Conservation (phyloP, 2,888 invertebrate species). For the Arctia plantaginis region DNA sequence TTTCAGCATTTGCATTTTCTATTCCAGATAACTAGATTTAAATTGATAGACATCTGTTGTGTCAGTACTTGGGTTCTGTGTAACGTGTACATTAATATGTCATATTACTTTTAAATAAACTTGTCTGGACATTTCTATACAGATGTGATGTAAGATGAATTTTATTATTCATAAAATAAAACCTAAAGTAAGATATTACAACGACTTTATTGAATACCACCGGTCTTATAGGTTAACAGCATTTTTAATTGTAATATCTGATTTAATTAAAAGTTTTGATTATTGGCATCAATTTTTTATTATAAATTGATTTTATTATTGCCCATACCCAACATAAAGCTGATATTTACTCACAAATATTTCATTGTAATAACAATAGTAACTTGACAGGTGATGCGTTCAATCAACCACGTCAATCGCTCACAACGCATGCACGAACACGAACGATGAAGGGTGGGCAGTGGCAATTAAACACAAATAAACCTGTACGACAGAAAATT, state of each 20-base stretch:
- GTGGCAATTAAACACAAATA: conserved; percentile 12
- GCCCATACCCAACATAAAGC: not conserved
- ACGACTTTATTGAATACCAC: no score
- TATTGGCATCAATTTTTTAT: not conserved
- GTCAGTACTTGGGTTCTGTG: not conserved
- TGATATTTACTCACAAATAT: conserved; percentile 1
- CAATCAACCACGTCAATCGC: conserved; percentile 20
- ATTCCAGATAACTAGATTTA: not conserved
- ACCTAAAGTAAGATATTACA: no score
- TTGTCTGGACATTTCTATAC: no score
- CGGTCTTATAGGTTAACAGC: no score
- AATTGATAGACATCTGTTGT: not conserved
- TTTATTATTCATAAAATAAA: no score
- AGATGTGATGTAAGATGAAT: not conserved
- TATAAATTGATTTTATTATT: not conserved
- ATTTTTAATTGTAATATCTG: no score
- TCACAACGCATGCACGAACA: conserved; percentile 23
- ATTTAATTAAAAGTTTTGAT: not conserved
- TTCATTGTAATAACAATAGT: conserved; percentile 7
- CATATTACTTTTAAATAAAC: no score
- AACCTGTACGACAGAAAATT: not conserved
- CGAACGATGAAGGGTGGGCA: conserved; percentile 6
- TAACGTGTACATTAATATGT: not conserved
- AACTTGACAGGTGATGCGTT: conserved; percentile 14
- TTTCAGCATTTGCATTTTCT: no score